These are phyloP conservation scores for Antheraea mylitta DNA, from an alignment of 1,140 invertebrate species.

Conservation along the genomic window DNA sequence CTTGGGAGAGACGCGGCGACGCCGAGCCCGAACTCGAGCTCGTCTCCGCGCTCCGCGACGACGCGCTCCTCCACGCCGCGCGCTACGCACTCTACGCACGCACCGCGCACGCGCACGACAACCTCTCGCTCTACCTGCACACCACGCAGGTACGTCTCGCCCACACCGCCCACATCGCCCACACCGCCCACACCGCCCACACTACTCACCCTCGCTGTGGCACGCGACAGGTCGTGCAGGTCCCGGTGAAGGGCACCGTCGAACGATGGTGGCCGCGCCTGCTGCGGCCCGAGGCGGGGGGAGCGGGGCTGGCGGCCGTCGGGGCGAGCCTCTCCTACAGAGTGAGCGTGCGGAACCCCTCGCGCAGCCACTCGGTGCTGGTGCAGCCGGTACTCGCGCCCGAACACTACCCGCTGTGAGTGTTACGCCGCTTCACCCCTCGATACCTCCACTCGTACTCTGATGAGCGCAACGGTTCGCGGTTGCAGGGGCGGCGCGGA, in stretches of 20 bases:
- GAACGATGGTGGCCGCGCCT: slow-evolving; percentile 28
- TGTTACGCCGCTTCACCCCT: neutral
- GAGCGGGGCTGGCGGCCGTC: slow-evolving; percentile 31
- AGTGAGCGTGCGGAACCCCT: slow-evolving; percentile 31
- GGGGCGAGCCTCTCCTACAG: slow-evolving; percentile 28
- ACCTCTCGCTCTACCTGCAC: slow-evolving; percentile 14
- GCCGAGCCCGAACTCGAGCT: slow-evolving; percentile 12
- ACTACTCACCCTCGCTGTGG: slow-evolving; percentile 35
- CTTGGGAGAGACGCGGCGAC: slow-evolving; percentile 27
- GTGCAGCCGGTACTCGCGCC: slow-evolving; percentile 23
- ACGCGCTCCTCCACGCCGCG: slow-evolving; percentile 24
- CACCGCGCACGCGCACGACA: slow-evolving; percentile 8
- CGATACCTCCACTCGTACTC: too few relatives aligned
- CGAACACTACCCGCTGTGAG: slow-evolving; percentile 10
- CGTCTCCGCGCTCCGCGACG: slow-evolving; percentile 11
- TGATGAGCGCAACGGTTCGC: neutral
- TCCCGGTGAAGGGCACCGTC: slow-evolving; percentile 19
- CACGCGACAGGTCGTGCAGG: slow-evolving; percentile 28
- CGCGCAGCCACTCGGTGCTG: slow-evolving; percentile 22
- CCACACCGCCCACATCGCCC: slow-evolving; percentile 20
- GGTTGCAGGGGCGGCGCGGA: slow-evolving; percentile 27
- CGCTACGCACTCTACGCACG: slow-evolving; percentile 26
- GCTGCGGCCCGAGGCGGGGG: slow-evolving; percentile 7
- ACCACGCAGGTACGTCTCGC: slow-evolving; percentile 12
- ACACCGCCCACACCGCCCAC: slow-evolving; percentile 34